Evolutionary conservation across 2,888 invertebrate species (phyloP), one percentile per base, ranked within the genome.

Genomic region (Caradrina clavipalpis): DNA sequence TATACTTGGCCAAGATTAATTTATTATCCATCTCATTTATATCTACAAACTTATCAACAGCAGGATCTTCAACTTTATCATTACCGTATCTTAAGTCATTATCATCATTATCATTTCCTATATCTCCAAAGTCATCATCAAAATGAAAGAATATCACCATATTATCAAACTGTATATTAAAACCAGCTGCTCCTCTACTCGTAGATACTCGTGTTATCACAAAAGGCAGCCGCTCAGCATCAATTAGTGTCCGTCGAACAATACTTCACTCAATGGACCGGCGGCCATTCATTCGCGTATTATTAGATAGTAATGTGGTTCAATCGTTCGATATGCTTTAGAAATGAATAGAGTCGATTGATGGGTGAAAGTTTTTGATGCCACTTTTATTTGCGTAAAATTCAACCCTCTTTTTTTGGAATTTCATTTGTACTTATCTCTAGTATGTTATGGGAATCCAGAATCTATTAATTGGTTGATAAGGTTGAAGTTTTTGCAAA

Each of bases 201-300:
- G 67, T 70, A 66, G 72, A 77, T 80, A 78, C 67, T 82, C 54
- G 63, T 66, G 79, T 82, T 80, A 81, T 85, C 81, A 85, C 76
- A 92, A 93, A 76, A 93, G 90, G 82, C 81, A 64, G 81, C 94
- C 92, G 93, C 89, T 75, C 79, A 76, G 79, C 85, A 87, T 90
- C 91, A 93, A 94, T 93, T 92, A 92, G 87, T 82, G 84, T 82
- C 88, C 86, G 84, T 85, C 87, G 88, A 90, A 95, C 94, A 94
- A 93, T 93, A 90, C 85, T 73, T 88, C 93, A 70, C 71, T 94
- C 93, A 94, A 94, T 93, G 92, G 90, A 76, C 88, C 90, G 86
- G 84, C 85, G 82, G 89, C 89, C 92, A 94, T 92, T 91, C 89
- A 91, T 86, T 87, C 84, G 84, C 83, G 81, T 88, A 89, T 90